phyloP scores from a whole-genome alignment of 2,888 invertebrate species.

The Pheosia gnoma region DNA sequence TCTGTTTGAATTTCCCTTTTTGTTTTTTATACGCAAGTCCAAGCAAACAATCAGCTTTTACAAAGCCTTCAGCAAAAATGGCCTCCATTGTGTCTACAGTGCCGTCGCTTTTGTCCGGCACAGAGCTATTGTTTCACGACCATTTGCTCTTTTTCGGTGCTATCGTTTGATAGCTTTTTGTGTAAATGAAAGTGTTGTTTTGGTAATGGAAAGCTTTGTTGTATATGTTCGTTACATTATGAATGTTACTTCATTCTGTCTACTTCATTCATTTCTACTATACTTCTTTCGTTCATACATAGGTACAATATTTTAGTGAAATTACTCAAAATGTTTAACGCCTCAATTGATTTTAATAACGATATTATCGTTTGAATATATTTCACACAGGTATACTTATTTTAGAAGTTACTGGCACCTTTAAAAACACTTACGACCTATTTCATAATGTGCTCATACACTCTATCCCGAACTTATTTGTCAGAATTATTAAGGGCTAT shows the following conservation, averaged over 20 bases:
- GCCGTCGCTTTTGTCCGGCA: slow-evolving; percentile 2
- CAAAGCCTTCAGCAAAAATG: slow-evolving; percentile 2
- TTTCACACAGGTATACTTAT: too few relatives aligned
- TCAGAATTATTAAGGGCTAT: too few relatives aligned
- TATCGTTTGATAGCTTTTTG: slow-evolving; percentile 3
- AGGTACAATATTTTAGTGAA: too few relatives aligned
- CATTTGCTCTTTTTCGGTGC: slow-evolving; percentile 6
- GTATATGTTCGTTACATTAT: background rate
- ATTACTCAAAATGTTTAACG: too few relatives aligned
- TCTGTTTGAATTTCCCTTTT: background rate
- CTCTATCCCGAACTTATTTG: too few relatives aligned
- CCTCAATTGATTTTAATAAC: too few relatives aligned
- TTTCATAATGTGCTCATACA: too few relatives aligned
- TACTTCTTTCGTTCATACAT: too few relatives aligned
- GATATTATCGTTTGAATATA: too few relatives aligned
- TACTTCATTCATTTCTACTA: too few relatives aligned
- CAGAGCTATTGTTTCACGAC: slow-evolving; percentile 9
- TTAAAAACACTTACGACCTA: too few relatives aligned
- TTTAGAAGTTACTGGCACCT: too few relatives aligned
- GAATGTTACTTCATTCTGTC: background rate
- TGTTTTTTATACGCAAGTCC: background rate
- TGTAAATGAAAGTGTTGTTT: slow-evolving; percentile 6
- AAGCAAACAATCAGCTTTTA: background rate
- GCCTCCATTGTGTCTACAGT: background rate
- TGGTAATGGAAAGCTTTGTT: background rate